A percentile compares a stretch with the other conserved stretches of the same genome.
phyloP scores from a whole-genome alignment of 2,888 invertebrate genomes.

The Nemoura dubitans region DNA sequence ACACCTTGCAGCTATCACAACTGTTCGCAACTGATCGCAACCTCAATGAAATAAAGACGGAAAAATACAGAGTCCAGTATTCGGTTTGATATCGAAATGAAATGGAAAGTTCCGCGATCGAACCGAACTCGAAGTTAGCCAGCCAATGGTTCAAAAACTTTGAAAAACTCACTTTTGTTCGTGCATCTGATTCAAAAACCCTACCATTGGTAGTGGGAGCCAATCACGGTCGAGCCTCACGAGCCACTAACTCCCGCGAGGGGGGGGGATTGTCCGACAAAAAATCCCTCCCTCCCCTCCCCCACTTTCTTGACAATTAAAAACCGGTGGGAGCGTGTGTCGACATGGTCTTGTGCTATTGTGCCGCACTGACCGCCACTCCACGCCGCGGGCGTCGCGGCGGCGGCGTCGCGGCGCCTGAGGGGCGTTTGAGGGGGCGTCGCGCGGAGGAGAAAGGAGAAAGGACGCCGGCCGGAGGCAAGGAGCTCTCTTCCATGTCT shows the following conservation, averaged over 20 bases:
- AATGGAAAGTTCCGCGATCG: slow-evolving; percentile 7
- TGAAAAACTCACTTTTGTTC: slow-evolving; percentile 7
- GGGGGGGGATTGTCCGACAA: not conserved
- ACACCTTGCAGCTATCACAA: not conserved
- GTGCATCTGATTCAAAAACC: not conserved
- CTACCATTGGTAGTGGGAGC: not conserved
- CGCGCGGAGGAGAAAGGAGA: not conserved
- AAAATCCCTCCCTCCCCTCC: slow-evolving; percentile 1
- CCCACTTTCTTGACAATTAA: slow-evolving; percentile 7
- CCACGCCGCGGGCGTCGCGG: not conserved
- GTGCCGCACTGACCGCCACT: not conserved
- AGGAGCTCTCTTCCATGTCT: not conserved
- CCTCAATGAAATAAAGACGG: not conserved
- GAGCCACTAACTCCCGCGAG: not conserved
- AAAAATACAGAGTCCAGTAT: not conserved
- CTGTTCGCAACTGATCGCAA: no score
- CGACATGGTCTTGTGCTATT: not conserved
- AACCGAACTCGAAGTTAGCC: not conserved
- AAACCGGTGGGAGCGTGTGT: not conserved
- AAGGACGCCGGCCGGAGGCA: not conserved
- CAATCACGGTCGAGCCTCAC: not conserved
- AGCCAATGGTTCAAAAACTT: not conserved
- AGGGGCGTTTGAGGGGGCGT: not conserved
- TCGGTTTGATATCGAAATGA: not conserved
- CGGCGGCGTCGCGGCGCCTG: not conserved